Percentiles rank a stretch among this genome's conserved stretches.
Conservation (phyloP, 2,113 vertebrate species). For the Indicator maculatus region DNA sequence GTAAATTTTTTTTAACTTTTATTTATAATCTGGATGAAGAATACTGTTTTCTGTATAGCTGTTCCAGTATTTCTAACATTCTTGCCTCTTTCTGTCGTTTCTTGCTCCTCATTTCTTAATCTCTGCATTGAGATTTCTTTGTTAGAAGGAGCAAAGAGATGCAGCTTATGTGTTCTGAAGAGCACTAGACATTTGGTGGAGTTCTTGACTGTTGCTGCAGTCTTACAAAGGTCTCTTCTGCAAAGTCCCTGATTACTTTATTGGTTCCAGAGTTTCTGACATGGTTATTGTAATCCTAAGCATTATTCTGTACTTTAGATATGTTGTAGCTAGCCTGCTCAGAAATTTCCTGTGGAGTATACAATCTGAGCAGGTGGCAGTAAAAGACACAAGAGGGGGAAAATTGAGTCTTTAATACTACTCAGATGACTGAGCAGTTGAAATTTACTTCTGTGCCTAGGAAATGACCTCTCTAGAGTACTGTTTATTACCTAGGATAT, state of each 20-base stretch:
- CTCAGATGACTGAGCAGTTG: background rate
- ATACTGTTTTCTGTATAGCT: background rate
- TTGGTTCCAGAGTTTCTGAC: background rate
- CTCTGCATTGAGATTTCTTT: background rate
- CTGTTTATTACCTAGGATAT: conserved; percentile 53
- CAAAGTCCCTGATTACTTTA: background rate
- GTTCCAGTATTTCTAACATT: background rate
- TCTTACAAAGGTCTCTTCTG: background rate
- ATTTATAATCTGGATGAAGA: background rate
- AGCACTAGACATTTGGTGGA: background rate
- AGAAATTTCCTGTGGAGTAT: background rate
- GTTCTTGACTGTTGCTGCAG: background rate
- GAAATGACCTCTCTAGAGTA: background rate
- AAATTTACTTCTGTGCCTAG: background rate
- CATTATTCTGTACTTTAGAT: background rate
- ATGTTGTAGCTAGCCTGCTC: background rate
- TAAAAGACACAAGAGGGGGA: conserved; percentile 5
- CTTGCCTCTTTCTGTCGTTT: background rate
- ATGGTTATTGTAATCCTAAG: background rate
- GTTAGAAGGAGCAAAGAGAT: background rate
- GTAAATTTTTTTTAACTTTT: background rate
- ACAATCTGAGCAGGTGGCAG: background rate
- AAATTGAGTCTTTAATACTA: background rate
- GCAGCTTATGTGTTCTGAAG: background rate
- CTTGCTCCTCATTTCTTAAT: background rate